Evolutionary conservation across 2,797 vertebrate species (phyloP), one percentile per base, ranked within the genome.

Genomic region (Orestias chungarensis): DNA sequence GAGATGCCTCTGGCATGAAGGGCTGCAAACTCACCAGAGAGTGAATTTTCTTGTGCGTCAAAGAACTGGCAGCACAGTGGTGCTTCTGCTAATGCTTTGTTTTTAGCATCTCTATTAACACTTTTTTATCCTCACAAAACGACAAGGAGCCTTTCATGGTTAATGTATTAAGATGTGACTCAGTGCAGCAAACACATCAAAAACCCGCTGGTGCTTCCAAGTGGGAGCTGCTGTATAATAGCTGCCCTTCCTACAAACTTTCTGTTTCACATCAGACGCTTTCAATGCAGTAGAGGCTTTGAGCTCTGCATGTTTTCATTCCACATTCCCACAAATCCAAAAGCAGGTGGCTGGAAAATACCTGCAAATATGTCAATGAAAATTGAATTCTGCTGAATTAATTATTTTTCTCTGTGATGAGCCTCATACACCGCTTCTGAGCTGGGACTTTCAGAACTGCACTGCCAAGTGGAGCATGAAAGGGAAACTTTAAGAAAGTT

Each of bases 91-190:
- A 44, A 74, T 66, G 68, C 79, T 75, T 18, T 52, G n/a, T 70
- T 76, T n/a, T 70, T 79, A 70, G 80, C 65, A 23, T 77, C 76
- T 82, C 57, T 11, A 47, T 74, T 74, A 70, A 35, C 9, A 55
- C 17, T 38, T 57, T 50, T 44, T 27, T 52, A 33, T 47, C 40
- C 57, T 68, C 0, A 0, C 55, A 27, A 64, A 73, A 44, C 5
- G 6, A 0, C 59, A 68, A 8, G 5, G 20, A 46, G n/a, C 7
- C 20, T n/a, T 29, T 20, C 35, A 42, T 1, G 7, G 44, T 31
- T 27, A 27, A 1, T 9, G 52, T 0, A 70, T 25, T 0, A 46
- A 66, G 38, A 59, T n/a, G 64, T 14, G 57, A 29, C 25, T 0
- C 9, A 3, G 27, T 17, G 66, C 17, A 0, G 46, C 62, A 64